phyloP scores from a whole-genome alignment of 2,888 invertebrate genomes.

The Lasioglossum pauxillum region DNA sequence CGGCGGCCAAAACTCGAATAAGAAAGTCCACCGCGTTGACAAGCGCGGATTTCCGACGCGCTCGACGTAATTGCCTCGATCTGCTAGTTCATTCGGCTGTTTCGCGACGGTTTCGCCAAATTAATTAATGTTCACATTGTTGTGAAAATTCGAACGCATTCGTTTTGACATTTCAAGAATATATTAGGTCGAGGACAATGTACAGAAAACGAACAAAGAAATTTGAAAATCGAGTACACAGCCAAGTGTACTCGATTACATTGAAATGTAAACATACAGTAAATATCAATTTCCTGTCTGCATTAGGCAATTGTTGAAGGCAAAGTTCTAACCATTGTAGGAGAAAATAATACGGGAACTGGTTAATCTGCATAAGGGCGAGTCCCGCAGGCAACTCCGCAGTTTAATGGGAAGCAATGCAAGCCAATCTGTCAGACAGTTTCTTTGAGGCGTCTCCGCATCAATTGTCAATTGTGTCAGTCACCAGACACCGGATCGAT shows the following conservation, averaged over 20 bases:
- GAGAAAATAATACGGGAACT: neutral
- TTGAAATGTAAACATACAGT: too few relatives aligned
- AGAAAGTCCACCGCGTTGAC: conserved; percentile 33
- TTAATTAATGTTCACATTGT: too few relatives aligned
- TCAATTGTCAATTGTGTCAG: conserved; percentile 11
- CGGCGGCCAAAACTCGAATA: conserved; percentile 37
- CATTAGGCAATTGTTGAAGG: fast-evolving
- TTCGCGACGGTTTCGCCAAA: too few relatives aligned
- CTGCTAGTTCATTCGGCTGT: neutral
- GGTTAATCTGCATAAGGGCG: neutral
- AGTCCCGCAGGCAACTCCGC: neutral
- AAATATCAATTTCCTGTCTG: neutral
- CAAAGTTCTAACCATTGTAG: neutral
- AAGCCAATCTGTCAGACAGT: neutral
- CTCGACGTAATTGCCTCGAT: neutral
- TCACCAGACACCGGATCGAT: conserved; percentile 11
- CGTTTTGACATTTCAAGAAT: too few relatives aligned
- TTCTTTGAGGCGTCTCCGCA: neutral
- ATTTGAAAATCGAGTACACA: too few relatives aligned
- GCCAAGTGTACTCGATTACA: too few relatives aligned
- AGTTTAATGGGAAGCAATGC: neutral
- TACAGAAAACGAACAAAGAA: too few relatives aligned
- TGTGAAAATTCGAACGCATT: too few relatives aligned
- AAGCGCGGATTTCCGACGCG: neutral
- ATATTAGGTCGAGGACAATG: too few relatives aligned